Conservation (phyloP, 2,113 vertebrate species). For the Mohoua ochrocephala region DNA sequence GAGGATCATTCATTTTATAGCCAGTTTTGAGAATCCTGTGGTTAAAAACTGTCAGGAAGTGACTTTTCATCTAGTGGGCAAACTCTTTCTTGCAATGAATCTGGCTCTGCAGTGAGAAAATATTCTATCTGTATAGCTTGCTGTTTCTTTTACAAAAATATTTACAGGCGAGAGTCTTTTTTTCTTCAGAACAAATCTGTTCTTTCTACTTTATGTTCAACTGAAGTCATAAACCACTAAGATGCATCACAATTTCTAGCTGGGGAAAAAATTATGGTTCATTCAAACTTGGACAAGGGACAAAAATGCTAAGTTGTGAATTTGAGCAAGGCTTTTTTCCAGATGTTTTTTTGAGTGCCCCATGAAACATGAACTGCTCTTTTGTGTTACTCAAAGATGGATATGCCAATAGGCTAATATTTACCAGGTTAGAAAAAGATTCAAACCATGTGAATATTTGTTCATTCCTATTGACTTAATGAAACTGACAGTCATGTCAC, state of each 20-base stretch:
- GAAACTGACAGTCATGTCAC: slow-evolving; percentile 49
- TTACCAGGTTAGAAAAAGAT: slow-evolving; percentile 4
- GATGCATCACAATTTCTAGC: not conserved
- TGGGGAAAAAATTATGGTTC: not conserved
- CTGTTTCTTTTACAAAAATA: not conserved
- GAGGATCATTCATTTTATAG: not conserved
- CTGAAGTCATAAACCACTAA: not conserved
- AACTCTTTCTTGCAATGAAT: not conserved
- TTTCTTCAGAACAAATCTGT: not conserved
- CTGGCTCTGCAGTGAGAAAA: slow-evolving; percentile 21
- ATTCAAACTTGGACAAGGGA: not conserved
- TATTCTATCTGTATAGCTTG: not conserved
- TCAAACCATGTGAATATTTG: slow-evolving; percentile 38
- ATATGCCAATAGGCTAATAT: not conserved
- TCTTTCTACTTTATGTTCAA: not conserved
- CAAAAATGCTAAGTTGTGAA: not conserved
- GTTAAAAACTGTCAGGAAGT: not conserved
- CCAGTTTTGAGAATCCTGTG: not conserved
- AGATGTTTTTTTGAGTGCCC: not conserved
- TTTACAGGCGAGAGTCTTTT: not conserved
- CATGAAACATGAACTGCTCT: not conserved
- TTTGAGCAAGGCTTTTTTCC: not conserved
- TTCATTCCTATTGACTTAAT: slow-evolving; percentile 42
- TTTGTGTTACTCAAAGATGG: not conserved
- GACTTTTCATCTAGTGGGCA: not conserved